Evolutionary conservation across 1,140 invertebrate genomes (phyloP).

Genomic region (Leptestheria dahalacensis): DNA sequence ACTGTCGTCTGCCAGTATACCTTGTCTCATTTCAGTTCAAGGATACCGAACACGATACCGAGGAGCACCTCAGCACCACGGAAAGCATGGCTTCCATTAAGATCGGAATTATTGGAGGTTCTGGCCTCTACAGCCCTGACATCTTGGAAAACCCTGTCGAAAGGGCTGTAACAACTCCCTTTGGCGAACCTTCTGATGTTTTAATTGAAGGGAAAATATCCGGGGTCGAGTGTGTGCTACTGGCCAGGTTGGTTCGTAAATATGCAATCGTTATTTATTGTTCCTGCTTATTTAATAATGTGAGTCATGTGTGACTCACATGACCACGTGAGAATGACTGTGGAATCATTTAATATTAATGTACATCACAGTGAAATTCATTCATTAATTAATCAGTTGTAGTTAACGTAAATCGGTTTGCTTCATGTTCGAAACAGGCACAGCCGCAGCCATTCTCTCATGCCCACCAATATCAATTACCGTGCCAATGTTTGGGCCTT

Average conservation of each 20-base stretch:
- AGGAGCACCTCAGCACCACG: too few relatives aligned
- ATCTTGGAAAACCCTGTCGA: slow-evolving; percentile 54
- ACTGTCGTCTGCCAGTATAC: too few relatives aligned
- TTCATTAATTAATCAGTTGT: neutral
- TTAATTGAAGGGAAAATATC: slow-evolving; percentile 61
- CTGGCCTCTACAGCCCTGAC: slow-evolving; percentile 73
- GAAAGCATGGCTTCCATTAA: slow-evolving; percentile 27
- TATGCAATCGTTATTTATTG: neutral
- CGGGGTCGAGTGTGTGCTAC: slow-evolving; percentile 58
- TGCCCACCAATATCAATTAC: slow-evolving; percentile 79
- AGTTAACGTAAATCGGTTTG: too few relatives aligned
- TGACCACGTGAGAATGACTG: too few relatives aligned
- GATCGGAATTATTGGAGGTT: slow-evolving; percentile 92
- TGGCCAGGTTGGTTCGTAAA: slow-evolving; percentile 42
- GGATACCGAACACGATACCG: too few relatives aligned
- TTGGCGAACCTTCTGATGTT: slow-evolving; percentile 67
- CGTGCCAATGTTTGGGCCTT: slow-evolving; percentile 93
- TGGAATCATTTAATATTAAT: too few relatives aligned
- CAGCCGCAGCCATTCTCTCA: slow-evolving; percentile 65
- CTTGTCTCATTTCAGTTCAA: too few relatives aligned
- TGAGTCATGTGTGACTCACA: too few relatives aligned
- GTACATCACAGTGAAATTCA: too few relatives aligned
- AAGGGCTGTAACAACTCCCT: slow-evolving; percentile 55
- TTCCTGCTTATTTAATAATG: neutral
- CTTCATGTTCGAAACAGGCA: slow-evolving; percentile 48